Conservation (phyloP, 2,888 invertebrate species). For the Ophion ellenae region DNA sequence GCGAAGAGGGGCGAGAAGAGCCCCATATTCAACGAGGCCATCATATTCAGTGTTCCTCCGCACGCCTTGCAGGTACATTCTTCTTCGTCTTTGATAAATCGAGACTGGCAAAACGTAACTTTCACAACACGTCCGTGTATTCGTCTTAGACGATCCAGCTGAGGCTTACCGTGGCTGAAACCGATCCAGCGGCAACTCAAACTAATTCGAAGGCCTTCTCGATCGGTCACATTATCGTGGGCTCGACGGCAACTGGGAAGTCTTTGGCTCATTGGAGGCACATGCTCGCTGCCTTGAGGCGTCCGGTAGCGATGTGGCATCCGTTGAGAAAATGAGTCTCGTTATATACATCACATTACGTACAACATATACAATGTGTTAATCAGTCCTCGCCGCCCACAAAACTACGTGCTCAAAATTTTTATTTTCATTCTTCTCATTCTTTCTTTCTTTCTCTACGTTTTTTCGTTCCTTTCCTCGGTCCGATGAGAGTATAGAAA, state of each 20-base stretch:
- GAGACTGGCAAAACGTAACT: neutral
- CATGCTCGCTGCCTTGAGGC: conserved; percentile 91
- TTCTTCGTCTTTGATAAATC: neutral
- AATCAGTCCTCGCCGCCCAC: conserved; percentile 58
- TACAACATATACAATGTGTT: conserved; percentile 36
- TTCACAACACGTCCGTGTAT: neutral
- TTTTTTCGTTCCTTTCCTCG: neutral
- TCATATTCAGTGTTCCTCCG: conserved; percentile 92
- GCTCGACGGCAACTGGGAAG: conserved; percentile 89
- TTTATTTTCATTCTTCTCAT: conserved; percentile 5
- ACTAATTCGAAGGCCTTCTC: conserved; percentile 86
- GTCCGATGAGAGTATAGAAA: conserved; percentile 1
- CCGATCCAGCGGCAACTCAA: conserved; percentile 78
- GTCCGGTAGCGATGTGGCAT: conserved; percentile 95
- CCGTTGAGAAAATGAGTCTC: conserved; percentile 85
- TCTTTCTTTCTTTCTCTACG: neutral
- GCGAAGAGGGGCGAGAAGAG: conserved; percentile 90
- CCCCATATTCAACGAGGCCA: conserved; percentile 93
- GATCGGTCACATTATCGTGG: conserved; percentile 92
- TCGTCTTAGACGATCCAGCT: conserved; percentile 88
- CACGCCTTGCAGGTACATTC: conserved; percentile 87
- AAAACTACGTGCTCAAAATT: conserved; percentile 61
- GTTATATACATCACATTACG: conserved; percentile 27
- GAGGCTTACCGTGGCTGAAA: conserved; percentile 88
- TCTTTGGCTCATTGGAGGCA: conserved; percentile 92